Base-by-base conservation (phyloP, 1,140 invertebrate genomes). In the Ips typographus region DNA sequence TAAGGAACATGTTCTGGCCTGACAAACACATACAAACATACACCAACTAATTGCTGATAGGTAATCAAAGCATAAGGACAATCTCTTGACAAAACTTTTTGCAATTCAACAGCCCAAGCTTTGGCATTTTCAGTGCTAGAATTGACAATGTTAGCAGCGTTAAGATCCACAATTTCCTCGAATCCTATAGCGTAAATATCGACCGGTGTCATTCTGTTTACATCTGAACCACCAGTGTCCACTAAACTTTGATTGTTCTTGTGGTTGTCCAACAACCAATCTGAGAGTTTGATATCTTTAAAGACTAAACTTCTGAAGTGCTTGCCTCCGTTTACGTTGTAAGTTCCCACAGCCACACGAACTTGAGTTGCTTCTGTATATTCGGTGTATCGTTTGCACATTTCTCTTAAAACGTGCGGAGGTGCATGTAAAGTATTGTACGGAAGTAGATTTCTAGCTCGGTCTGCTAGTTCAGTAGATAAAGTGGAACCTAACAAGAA, bases 271-370 rank as follows among this genome's bases (percentile, higher is more conserved):
- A 99, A 83, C 4, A 99, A 82, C 98, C 97, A 99, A 82, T 98
- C 95, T 22, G 92, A 87, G 51, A 99, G 80, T 1, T 94, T 94
- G 1, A 95, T 86, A 81, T 98, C 92, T 83, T 97, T 98, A 77
- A 97, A 98, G 7, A 94, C 96, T 56, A 99, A 90, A 81, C 95
- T 98, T 71, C 96, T 88, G 77, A 98, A 98, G 83, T 98, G 95
- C 82, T 98, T 99, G 38, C 98, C 98, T 43, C 98, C 98, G 83
- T 99, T 99, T 0, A 99, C 98, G 83, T 99, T 99, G 81, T 99
- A 99, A 1, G 98, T 99, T 6, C 94, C 97, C 57, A 98, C 89
- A 62, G 91, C 90, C 2, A 99, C 86, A 43, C 92, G 84, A 1
- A 98, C 82, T 70, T 85, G 87, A 44, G 87, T 84, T 0, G 89